Conservation (phyloP, 1,140 invertebrate species). For the Rhopalosiphum maidis region DNA sequence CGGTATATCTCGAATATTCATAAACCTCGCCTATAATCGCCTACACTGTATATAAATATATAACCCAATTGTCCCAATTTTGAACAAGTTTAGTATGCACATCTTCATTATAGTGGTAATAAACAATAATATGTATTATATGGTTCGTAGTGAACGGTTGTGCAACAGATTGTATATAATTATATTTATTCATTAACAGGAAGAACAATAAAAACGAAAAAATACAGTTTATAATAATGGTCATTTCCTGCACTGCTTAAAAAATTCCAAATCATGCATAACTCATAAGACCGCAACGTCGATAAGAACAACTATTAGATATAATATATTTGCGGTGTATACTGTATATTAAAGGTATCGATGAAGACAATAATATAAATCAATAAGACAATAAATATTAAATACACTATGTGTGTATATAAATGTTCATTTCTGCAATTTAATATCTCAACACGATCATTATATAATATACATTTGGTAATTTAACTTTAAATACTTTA, state of each 20-base stretch:
- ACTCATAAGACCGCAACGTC: background rate
- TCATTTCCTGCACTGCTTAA: background rate
- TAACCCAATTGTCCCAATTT: background rate
- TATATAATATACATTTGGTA: background rate
- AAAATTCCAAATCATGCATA: background rate
- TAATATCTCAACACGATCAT: background rate
- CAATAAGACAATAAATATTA: background rate
- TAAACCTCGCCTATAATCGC: slow-evolving; percentile 21
- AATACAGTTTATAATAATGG: background rate
- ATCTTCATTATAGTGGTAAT: background rate
- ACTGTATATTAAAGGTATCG: background rate
- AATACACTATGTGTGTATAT: background rate
- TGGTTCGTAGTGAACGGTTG: background rate
- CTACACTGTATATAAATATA: background rate
- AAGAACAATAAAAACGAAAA: background rate
- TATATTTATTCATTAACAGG: background rate
- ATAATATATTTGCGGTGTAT: background rate
- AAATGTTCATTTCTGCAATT: background rate
- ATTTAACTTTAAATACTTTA: background rate
- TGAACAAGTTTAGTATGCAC: background rate
- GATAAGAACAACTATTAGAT: background rate
- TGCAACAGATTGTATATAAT: background rate
- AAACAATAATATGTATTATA: background rate
- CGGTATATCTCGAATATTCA: background rate
- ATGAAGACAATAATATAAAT: background rate